Evolutionary conservation across 2,888 invertebrate genomes (phyloP).

Genomic region (Chloroclystis v-ata): DNA sequence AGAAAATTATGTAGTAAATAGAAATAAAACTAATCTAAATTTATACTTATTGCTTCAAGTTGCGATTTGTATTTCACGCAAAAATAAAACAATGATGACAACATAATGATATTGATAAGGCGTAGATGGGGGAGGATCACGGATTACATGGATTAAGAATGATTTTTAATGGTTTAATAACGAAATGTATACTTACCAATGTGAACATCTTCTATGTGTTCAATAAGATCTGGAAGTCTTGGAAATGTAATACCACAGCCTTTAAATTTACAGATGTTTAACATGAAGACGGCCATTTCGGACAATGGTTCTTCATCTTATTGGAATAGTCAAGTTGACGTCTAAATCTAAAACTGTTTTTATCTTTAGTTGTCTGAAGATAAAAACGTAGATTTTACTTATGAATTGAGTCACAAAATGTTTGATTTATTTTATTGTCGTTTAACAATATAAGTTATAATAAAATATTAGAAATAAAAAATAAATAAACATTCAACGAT

Average conservation of each 20-base stretch:
- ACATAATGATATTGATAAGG: constrained; percentile 67
- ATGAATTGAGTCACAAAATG: no score
- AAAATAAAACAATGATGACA: constrained; percentile 64
- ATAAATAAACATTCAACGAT: constrained; percentile 38
- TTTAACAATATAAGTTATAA: not conserved
- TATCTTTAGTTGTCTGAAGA: constrained; percentile 6
- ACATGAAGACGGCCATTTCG: constrained; percentile 92
- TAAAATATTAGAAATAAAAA: not conserved
- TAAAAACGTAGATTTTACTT: no score
- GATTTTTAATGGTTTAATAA: constrained; percentile 7
- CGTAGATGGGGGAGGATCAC: constrained; percentile 57
- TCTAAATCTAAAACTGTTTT: constrained; percentile 25
- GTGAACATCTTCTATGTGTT: constrained; percentile 92
- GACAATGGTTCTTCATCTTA: constrained; percentile 45
- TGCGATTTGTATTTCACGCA: constrained; percentile 42
- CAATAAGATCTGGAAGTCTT: constrained; percentile 87
- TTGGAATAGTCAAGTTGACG: constrained; percentile 59
- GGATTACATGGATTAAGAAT: constrained; percentile 37
- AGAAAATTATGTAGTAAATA: constrained; percentile 19
- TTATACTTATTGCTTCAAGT: constrained; percentile 21
- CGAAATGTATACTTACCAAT: constrained; percentile 82
- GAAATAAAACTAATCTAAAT: constrained; percentile 18
- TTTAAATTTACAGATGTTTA: constrained; percentile 93
- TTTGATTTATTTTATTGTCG: not conserved
- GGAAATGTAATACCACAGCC: constrained; percentile 91